Evolutionary conservation across 2,113 vertebrate species (phyloP).

Genomic region (Lontra canadensis): DNA sequence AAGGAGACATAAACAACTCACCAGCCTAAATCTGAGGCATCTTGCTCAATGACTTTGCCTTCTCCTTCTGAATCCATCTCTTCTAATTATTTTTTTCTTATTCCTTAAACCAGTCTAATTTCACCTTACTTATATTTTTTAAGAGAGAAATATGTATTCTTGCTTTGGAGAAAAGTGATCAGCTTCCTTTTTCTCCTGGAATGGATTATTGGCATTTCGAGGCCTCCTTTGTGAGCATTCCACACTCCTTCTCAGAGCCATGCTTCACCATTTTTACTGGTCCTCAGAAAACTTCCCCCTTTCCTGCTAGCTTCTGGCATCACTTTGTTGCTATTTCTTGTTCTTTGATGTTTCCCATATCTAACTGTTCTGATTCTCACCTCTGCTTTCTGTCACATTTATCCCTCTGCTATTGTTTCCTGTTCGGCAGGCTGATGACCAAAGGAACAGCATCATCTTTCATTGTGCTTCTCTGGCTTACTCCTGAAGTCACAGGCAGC

Average conservation of each 20-base stretch:
- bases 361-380: neutral
- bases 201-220: neutral
- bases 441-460: neutral
- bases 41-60: neutral
- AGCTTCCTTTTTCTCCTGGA: neutral
- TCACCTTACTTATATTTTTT: neutral
- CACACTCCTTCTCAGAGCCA: neutral
- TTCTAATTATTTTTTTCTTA: neutral
- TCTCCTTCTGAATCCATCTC: neutral
- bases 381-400: slow-evolving; percentile 13
- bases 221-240: neutral
- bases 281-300: neutral
- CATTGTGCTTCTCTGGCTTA: slow-evolving; percentile 25
- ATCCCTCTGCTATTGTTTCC: slow-evolving; percentile 17
- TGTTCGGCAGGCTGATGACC: neutral
- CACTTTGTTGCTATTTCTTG: neutral
- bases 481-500: neutral
- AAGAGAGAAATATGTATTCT: neutral
- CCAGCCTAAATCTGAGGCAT: neutral
- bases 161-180: slow-evolving; percentile 6
- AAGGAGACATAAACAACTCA: neutral
- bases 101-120: neutral
- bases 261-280: slow-evolving; percentile 32
- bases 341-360: slow-evolving; percentile 57
- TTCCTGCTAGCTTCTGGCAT: neutral